Evolutionary conservation across 2,888 invertebrate genomes (phyloP).

Genomic region (Sabatieria punctata): DNA sequence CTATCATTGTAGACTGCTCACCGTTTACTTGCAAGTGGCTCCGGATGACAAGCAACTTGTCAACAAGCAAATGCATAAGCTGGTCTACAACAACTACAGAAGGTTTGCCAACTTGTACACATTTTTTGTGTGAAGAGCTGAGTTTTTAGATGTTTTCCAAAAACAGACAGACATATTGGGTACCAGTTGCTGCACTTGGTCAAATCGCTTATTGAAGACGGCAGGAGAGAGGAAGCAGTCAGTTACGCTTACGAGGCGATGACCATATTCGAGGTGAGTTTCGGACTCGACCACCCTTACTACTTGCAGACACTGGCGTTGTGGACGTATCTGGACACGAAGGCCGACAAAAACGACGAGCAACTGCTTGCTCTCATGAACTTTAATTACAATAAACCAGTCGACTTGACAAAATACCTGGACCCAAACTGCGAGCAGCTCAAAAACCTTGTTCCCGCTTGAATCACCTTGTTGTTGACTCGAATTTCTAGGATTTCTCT

Average conservation of each 20-base stretch:
- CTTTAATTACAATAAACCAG: constrained; percentile 12
- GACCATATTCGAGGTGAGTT: constrained; percentile 28
- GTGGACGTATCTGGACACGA: constrained; percentile 27
- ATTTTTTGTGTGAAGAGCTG: neutral
- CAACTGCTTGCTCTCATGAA: constrained; percentile 20
- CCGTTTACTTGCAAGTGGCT: constrained; percentile 16
- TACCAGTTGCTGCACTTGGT: constrained; percentile 25
- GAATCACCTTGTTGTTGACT: too few relatives aligned
- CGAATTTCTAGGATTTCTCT: too few relatives aligned
- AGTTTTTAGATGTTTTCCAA: constrained; percentile 21
- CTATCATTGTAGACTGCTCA: constrained; percentile 19
- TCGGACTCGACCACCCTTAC: constrained; percentile 28
- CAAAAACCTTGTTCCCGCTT: too few relatives aligned
- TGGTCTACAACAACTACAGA: constrained; percentile 24
- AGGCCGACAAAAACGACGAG: constrained; percentile 19
- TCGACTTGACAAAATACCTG: constrained; percentile 7
- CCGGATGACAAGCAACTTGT: constrained; percentile 1
- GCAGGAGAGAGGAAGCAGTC: constrained; percentile 21
- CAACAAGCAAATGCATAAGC: constrained; percentile 17
- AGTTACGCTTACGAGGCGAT: constrained; percentile 28
- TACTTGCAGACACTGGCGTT: constrained; percentile 26
- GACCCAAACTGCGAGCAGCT: neutral
- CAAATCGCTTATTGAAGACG: constrained; percentile 19
- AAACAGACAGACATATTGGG: constrained; percentile 25
- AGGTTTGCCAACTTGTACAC: constrained; percentile 8